These are phyloP conservation scores for Theropithecus gelada DNA, from an alignment of 2,113 vertebrate species.

Conservation along the genomic window DNA sequence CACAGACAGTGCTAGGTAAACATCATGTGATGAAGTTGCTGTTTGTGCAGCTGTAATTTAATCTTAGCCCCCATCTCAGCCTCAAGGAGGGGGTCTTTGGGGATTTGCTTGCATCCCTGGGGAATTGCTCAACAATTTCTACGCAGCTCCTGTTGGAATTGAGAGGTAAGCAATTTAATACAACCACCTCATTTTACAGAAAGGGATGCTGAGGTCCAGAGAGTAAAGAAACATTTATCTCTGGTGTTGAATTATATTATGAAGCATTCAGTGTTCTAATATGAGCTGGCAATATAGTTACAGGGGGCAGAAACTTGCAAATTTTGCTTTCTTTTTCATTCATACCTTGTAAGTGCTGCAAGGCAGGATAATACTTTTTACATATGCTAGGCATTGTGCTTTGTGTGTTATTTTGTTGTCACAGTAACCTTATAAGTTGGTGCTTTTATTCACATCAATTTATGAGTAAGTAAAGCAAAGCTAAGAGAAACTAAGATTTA, in stretches of 20 bases:
- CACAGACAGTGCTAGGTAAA: not conserved
- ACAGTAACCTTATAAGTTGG: not conserved
- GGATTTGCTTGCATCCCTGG: not conserved
- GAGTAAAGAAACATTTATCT: not conserved
- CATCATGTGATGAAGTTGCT: not conserved
- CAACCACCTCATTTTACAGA: not conserved
- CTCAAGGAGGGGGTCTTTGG: not conserved
- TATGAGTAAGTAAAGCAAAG: conserved; percentile 12
- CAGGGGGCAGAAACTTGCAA: not conserved
- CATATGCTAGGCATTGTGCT: not conserved
- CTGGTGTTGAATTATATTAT: not conserved
- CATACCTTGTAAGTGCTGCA: not conserved
- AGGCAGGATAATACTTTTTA: not conserved
- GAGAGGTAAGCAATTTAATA: not conserved
- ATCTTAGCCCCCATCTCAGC: not conserved
- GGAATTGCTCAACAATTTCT: not conserved
- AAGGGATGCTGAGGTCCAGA: not conserved
- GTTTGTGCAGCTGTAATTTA: not conserved
- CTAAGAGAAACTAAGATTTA: not conserved
- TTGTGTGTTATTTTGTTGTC: not conserved
- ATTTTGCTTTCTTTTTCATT: not conserved
- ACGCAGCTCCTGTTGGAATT: not conserved
- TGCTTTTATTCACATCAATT: not conserved
- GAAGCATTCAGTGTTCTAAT: not conserved
- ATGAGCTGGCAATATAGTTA: not conserved